phyloP scores from a whole-genome alignment of 2,113 vertebrate species.

The Odobenus rosmarus region DNA sequence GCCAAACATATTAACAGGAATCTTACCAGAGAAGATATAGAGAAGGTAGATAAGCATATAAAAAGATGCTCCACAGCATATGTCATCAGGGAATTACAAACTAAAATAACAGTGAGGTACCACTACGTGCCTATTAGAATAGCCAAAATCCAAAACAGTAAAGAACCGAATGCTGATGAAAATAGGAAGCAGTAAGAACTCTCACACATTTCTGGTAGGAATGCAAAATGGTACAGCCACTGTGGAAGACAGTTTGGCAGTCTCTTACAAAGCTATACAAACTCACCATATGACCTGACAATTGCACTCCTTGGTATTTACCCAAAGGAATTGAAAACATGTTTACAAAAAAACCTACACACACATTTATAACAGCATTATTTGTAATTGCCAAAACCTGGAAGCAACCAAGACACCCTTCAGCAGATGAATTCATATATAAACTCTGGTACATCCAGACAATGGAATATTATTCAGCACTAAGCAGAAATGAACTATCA shows the following conservation, averaged over 20 bases:
- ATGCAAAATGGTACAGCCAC: background rate
- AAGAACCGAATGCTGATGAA: background rate
- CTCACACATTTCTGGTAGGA: too few relatives aligned
- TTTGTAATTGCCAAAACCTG: background rate
- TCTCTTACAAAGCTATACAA: background rate
- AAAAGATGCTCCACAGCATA: background rate
- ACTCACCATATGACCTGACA: background rate
- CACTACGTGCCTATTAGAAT: background rate
- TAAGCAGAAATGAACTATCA: background rate
- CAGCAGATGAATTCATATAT: background rate
- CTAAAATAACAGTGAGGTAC: background rate
- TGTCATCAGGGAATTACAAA: background rate
- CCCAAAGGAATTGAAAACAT: background rate
- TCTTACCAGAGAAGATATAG: background rate
- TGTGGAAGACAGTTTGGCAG: background rate
- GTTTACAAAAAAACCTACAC: background rate
- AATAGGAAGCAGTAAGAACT: background rate
- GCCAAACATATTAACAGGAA: background rate
- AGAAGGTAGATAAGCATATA: background rate
- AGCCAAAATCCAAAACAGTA: background rate
- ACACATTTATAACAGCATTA: background rate
- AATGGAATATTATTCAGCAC: background rate
- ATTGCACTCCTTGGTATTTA: background rate
- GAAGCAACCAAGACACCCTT: background rate
- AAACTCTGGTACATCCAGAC: background rate